Base-by-base conservation (phyloP, 2,113 vertebrate genomes). In the Oceanodroma tethys region DNA sequence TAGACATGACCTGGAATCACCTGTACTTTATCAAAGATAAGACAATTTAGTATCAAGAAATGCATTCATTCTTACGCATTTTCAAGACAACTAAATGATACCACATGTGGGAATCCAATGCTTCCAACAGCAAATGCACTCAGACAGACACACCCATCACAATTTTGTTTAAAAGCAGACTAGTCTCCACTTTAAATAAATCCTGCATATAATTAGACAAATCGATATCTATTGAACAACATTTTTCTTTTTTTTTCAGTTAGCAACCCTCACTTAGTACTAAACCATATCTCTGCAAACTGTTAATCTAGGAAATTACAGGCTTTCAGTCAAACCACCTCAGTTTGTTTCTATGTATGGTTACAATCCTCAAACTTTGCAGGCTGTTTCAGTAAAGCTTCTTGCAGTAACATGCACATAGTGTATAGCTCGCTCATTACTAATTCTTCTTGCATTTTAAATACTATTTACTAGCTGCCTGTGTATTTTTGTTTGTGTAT, bases 281-380 rank as follows among this genome's bases (percentile, higher is more conserved):
- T 86, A 95, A 97, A 90, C 82, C 55, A 10, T 78, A 38, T 43
- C 73, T 91, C 92, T 94, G 56, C 62, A 95, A 92, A 89, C 91
- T 91, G 75, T 50, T 95, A 70, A 92, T 96, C 95, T 97, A 86
- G 62, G 14, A 97, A 98, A 97, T 97, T 90, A 92, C 55, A 94
- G 62, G 86, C 68, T 92, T 95, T 34, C 56, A 10, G 52, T 80
- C 58, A 74, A 93, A 48, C 38, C 59, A 70, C 62, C 67, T 80
- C 42, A 52, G 56, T 87, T 87, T 72, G 34, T 76, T 95, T 74
- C 83, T 79, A 4, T 26, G 19, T 27, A n/a, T 45, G 56, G 60
- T 67, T 75, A 52, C 68, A 80, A 29, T 21, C 34, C 72, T 60
- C 55, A 88, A 13, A 58, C n/a, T 67, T 65, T 38, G 78, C 74